A percentile compares a stretch with the other conserved stretches of the same genome.
phyloP scores from a whole-genome alignment of 2,113 vertebrate genomes.

The Tinamus guttatus region DNA sequence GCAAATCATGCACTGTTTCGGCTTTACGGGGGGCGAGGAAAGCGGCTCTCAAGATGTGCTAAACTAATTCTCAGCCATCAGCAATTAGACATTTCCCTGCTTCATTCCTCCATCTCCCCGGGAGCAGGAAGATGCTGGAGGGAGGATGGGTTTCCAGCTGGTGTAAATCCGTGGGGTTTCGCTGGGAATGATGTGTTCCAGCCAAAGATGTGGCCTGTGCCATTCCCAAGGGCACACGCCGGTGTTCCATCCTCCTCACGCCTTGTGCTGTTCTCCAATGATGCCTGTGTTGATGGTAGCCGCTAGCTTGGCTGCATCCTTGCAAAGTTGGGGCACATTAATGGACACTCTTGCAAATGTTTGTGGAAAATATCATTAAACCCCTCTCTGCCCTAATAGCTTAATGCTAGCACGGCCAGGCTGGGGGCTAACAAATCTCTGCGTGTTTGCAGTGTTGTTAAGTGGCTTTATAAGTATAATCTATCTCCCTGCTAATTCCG shows the following conservation, averaged over 20 bases:
- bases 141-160: background rate
- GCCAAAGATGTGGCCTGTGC: background rate
- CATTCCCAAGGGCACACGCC: background rate
- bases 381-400: constrained; percentile 5
- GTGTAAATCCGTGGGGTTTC: background rate
- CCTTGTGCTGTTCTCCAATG: background rate
- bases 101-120: background rate
- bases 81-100: constrained; percentile 36
- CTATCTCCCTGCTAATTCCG: background rate
- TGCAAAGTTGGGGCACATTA: background rate
- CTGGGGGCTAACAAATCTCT: constrained; percentile 39
- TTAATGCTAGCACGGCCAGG: background rate
- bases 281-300: background rate
- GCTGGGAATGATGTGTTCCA: background rate
- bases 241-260: background rate
- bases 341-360: background rate
- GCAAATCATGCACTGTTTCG: constrained; percentile 60
- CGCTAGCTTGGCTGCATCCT: background rate
- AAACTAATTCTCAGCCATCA: constrained; percentile 53
- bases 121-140: background rate
- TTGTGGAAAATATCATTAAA: constrained; percentile 4
- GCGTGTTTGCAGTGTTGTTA: constrained; percentile 4
- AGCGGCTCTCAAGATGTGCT: constrained; percentile 35
- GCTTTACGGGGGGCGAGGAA: constrained; percentile 35
- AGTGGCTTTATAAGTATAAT: background rate